Evolutionary conservation across 2,797 vertebrate species (phyloP).

Genomic region (Notamacropus eugenii): DNA sequence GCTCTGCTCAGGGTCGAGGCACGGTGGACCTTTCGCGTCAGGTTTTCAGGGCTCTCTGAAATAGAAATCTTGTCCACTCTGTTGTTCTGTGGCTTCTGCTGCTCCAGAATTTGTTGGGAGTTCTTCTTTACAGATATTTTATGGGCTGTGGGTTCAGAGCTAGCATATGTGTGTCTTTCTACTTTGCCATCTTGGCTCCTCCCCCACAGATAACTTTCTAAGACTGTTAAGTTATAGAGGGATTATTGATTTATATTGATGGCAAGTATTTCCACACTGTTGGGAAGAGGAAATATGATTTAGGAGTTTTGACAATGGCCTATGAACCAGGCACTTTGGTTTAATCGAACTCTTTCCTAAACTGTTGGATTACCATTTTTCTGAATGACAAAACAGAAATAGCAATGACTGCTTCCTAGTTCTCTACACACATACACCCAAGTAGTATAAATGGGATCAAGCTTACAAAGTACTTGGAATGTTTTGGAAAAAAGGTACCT

Average conservation of each 20-base stretch:
- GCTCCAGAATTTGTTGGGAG: too few relatives aligned
- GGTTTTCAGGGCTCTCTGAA: too few relatives aligned
- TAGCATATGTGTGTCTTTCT: too few relatives aligned
- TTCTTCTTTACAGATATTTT: too few relatives aligned
- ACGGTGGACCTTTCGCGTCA: too few relatives aligned
- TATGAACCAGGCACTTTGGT: neutral
- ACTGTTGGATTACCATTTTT: neutral
- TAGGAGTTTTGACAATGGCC: neutral
- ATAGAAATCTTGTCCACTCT: too few relatives aligned
- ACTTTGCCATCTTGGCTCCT: too few relatives aligned
- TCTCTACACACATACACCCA: neutral
- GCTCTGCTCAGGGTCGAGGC: too few relatives aligned
- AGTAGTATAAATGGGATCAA: neutral
- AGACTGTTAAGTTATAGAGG: neutral
- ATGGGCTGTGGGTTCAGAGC: too few relatives aligned
- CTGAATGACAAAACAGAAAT: neutral
- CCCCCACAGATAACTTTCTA: neutral
- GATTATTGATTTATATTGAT: neutral
- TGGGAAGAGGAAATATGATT: neutral
- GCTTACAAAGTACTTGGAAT: neutral
- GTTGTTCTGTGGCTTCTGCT: too few relatives aligned
- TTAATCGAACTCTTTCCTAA: neutral
- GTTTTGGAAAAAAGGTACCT: neutral
- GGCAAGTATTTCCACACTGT: neutral
- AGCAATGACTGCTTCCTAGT: neutral